These are phyloP conservation scores for Campylomormyrus numenius DNA, from an alignment of 2,113 vertebrate genomes.

Conservation along the genomic window DNA sequence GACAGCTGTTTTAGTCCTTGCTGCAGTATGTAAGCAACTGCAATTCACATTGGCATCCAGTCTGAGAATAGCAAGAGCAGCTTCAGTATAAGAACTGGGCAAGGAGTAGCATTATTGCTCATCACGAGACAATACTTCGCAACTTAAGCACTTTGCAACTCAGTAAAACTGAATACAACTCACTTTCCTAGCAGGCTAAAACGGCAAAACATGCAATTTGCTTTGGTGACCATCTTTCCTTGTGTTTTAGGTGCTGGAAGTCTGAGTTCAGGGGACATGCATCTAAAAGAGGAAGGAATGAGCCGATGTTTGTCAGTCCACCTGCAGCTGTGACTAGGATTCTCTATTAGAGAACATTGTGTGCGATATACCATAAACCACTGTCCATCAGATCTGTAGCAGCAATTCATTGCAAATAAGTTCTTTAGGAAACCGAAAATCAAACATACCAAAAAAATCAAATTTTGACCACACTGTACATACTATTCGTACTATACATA, in stretches of 20 bases:
- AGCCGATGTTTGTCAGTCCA: not conserved
- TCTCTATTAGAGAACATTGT: not conserved
- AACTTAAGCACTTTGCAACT: not conserved
- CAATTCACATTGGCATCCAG: not conserved
- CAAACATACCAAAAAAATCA: not conserved
- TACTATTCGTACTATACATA: not conserved
- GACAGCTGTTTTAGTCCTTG: not conserved
- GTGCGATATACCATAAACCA: not conserved
- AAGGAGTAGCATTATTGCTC: not conserved
- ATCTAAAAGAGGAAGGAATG: not conserved
- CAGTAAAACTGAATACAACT: not conserved
- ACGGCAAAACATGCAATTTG: not conserved
- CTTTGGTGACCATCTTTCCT: not conserved
- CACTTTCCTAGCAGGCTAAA: not conserved
- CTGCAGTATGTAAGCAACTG: not conserved
- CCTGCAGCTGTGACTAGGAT: conserved; percentile 3
- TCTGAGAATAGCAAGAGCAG: not conserved
- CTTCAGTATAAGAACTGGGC: not conserved
- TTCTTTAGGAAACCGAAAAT: not conserved
- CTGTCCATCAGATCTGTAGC: not conserved
- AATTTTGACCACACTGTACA: not conserved
- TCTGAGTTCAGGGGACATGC: not conserved
- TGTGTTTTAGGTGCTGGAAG: not conserved
- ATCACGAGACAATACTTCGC: not conserved
- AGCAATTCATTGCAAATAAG: not conserved